These are phyloP conservation scores for Cryptotermes secundus DNA, from an alignment of 1,140 invertebrate genomes.

Conservation along the genomic window DNA sequence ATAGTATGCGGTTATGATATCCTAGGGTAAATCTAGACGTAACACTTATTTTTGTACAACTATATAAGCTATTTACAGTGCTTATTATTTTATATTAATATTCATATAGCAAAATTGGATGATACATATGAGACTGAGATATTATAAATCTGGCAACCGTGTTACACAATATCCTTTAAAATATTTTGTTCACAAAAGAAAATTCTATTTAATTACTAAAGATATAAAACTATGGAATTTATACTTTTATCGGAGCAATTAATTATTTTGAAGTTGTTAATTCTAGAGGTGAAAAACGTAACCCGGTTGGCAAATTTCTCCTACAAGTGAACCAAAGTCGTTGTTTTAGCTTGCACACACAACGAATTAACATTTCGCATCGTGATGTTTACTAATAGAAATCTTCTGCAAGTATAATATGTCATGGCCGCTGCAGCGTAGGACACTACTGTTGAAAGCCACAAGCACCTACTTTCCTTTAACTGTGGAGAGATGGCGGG, in stretches of 20 bases:
- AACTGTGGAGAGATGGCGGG: no score
- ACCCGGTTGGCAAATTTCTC: not conserved
- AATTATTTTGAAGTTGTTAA: not conserved
- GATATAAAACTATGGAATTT: not conserved
- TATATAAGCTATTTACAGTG: conserved; percentile 8
- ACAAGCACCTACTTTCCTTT: no score
- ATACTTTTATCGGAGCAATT: not conserved
- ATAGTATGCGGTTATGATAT: not conserved
- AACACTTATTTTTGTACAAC: conserved; percentile 11
- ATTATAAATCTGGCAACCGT: conserved; percentile 11
- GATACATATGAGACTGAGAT: not conserved
- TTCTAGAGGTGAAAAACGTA: not conserved
- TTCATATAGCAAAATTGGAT: not conserved
- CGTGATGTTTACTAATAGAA: no score
- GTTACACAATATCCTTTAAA: not conserved
- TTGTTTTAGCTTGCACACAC: not conserved
- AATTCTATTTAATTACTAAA: not conserved
- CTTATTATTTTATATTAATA: conserved; percentile 1
- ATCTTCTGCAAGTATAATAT: no score
- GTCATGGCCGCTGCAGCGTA: no score
- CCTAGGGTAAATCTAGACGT: not conserved
- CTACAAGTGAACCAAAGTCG: not conserved
- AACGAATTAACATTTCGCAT: no score
- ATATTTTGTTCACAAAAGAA: not conserved
- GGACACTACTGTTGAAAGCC: no score